These are phyloP conservation scores for Cacoxenus indagator DNA, from an alignment of 2,888 invertebrate genomes.

Conservation along the genomic window DNA sequence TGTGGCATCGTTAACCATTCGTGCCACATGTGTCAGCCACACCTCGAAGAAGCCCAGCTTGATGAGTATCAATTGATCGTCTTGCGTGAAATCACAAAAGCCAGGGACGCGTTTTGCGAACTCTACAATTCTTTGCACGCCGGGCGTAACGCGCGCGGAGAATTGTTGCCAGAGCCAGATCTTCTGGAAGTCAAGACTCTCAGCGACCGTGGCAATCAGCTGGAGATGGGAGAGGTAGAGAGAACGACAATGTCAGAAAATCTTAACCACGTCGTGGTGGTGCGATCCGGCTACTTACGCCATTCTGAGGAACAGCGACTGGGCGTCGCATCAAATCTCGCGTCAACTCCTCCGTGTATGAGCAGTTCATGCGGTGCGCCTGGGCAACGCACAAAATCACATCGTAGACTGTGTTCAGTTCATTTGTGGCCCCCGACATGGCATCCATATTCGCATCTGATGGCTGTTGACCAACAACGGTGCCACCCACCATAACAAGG, in stretches of 20 bases:
- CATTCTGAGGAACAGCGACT: slow-evolving; percentile 75
- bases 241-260: background rate
- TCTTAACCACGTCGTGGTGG: background rate
- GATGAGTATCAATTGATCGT: slow-evolving; percentile 96
- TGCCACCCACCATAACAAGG: slow-evolving; percentile 33
- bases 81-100: slow-evolving; percentile 90
- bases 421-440: slow-evolving; percentile 71
- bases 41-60: slow-evolving; percentile 98
- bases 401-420: slow-evolving; percentile 80
- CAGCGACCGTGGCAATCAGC: slow-evolving; percentile 76
- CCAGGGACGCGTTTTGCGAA: slow-evolving; percentile 96
- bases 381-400: slow-evolving; percentile 83
- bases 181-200: slow-evolving; percentile 80
- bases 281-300: slow-evolving; percentile 54
- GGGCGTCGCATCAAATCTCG: slow-evolving; percentile 79
- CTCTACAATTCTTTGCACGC: slow-evolving; percentile 94
- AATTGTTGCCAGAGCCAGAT: slow-evolving; percentile 91
- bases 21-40: slow-evolving; percentile 90
- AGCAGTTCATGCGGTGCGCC: slow-evolving; percentile 90
- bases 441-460: slow-evolving; percentile 39
- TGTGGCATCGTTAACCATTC: slow-evolving; percentile 81
- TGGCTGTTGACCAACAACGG: slow-evolving; percentile 49
- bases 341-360: slow-evolving; percentile 88
- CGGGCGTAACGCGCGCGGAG: slow-evolving; percentile 87
- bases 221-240: slow-evolving; percentile 51